Conservation (phyloP, 2,113 vertebrate genomes). For the Indri indri region DNA sequence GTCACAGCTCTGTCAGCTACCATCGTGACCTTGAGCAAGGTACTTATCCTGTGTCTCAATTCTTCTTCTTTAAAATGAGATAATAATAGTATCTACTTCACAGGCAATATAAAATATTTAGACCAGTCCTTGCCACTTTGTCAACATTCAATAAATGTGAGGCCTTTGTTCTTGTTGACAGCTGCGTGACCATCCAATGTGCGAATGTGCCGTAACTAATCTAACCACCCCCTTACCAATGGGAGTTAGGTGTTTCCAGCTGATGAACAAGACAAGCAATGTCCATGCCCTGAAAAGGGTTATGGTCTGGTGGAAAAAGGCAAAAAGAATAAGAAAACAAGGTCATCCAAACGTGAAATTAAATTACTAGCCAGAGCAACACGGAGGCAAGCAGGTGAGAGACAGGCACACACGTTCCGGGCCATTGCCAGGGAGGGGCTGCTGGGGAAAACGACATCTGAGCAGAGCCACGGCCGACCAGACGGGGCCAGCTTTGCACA, state of each 20-base stretch:
- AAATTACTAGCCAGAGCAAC: not conserved
- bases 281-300: not conserved
- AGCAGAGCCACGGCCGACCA: not conserved
- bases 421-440: not conserved
- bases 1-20: not conserved
- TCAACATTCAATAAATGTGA: not conserved
- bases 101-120: not conserved
- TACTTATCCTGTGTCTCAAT: not conserved
- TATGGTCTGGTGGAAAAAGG: not conserved
- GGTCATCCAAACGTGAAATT: not conserved
- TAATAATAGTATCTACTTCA: not conserved
- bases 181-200: not conserved
- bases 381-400: not conserved
- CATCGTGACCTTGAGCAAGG: not conserved
- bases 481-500: not conserved
- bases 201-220: not conserved
- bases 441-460: not conserved
- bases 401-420: not conserved
- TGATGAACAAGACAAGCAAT: not conserved
- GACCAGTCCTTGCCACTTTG: not conserved
- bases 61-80: slow-evolving; percentile 2
- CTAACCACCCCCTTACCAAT: not conserved
- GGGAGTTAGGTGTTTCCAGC: not conserved
- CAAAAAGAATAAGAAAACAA: not conserved
- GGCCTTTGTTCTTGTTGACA: not conserved